These are phyloP conservation scores for Phrixothrix hirtus DNA, from an alignment of 2,888 invertebrate species.

Conservation along the genomic window DNA sequence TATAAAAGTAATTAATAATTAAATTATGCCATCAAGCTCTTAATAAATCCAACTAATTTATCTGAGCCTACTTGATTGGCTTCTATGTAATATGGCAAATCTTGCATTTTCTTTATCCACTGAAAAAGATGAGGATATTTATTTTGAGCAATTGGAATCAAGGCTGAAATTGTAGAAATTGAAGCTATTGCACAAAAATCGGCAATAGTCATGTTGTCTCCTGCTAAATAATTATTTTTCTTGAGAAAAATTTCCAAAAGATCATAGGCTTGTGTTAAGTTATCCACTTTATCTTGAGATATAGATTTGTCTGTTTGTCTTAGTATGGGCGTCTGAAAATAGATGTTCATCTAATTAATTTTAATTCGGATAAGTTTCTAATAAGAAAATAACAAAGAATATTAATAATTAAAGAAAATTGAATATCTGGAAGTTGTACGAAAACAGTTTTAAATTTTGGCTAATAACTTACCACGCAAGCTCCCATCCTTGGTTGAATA, in stretches of 20 bases:
- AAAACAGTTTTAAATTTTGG: too few species aligned
- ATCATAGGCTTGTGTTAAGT: slow-evolving; percentile 52
- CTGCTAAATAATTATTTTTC: slow-evolving; percentile 58
- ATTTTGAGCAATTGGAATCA: slow-evolving; percentile 43
- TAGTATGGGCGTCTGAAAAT: slow-evolving; percentile 55
- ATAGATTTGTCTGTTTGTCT: slow-evolving; percentile 18
- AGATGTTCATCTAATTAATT: neutral
- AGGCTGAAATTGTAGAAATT: slow-evolving; percentile 43
- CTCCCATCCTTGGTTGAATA: slow-evolving; percentile 56
- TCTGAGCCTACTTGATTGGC: slow-evolving; percentile 26
- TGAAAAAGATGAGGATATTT: slow-evolving; percentile 36
- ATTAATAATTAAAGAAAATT: too few species aligned
- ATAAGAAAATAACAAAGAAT: too few species aligned
- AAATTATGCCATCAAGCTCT: slow-evolving; percentile 19
- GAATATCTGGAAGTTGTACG: neutral
- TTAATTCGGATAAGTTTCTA: neutral
- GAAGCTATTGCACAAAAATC: slow-evolving; percentile 58
- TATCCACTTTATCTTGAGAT: slow-evolving; percentile 22
- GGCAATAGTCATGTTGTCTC: slow-evolving; percentile 59
- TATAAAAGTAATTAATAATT: neutral
- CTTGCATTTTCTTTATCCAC: slow-evolving; percentile 46
- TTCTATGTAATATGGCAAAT: slow-evolving; percentile 40
- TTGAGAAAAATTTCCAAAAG: slow-evolving; percentile 58
- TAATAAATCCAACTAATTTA: slow-evolving; percentile 18
- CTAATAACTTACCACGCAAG: slow-evolving; percentile 53